Percentiles rank a stretch among this genome's conserved stretches.
Conservation (phyloP, 1,140 invertebrate genomes). For the Drosophila micromelanica region DNA sequence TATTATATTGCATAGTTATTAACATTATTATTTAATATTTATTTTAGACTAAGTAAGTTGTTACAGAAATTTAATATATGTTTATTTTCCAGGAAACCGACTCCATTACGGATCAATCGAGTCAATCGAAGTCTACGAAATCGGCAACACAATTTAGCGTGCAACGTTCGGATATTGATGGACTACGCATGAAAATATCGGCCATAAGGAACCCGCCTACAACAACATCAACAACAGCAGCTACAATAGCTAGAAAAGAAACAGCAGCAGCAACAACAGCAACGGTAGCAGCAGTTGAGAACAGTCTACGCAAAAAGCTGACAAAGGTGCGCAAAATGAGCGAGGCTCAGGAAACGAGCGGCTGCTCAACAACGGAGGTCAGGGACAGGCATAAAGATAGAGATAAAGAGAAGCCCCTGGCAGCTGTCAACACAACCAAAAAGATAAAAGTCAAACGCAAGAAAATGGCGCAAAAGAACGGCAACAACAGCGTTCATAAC, state of each 20-base stretch:
- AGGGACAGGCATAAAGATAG: constrained; percentile 37
- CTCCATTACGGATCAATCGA: constrained; percentile 77
- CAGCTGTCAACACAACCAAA: constrained; percentile 49
- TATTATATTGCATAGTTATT: no score
- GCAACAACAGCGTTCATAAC: constrained; percentile 19
- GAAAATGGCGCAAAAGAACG: constrained; percentile 49
- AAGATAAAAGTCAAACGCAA: constrained; percentile 75
- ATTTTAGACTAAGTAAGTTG: not conserved
- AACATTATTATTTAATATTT: no score
- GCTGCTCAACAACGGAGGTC: constrained; percentile 49
- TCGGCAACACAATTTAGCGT: constrained; percentile 82
- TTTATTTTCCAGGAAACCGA: constrained; percentile 64
- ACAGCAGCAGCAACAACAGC: constrained; percentile 3
- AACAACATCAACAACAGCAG: constrained; percentile 25
- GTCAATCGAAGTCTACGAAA: constrained; percentile 73
- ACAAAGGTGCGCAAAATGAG: constrained; percentile 49
- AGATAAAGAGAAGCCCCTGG: constrained; percentile 18
- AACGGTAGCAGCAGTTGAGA: constrained; percentile 9
- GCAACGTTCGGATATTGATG: constrained; percentile 78
- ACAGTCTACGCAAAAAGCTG: constrained; percentile 25
- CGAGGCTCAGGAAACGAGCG: constrained; percentile 48
- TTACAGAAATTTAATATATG: not conserved
- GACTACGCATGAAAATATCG: constrained; percentile 82
- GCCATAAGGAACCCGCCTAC: constrained; percentile 68
- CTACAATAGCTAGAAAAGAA: not conserved